These are phyloP conservation scores for Cochlearius cochlearius DNA, from an alignment of 2,113 vertebrate species.

Conservation along the genomic window DNA sequence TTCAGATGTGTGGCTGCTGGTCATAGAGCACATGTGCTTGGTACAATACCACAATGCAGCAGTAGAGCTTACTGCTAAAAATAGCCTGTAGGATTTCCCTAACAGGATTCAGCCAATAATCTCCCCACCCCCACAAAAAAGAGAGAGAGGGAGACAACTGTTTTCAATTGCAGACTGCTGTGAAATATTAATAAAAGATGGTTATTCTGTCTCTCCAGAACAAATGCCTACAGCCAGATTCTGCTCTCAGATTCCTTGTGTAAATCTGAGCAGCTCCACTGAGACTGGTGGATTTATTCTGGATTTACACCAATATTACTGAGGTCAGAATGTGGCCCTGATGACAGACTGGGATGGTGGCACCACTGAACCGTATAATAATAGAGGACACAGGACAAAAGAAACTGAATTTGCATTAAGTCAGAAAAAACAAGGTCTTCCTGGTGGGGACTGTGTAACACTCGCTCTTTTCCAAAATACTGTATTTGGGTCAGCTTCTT, in stretches of 20 bases:
- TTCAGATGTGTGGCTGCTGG: slow-evolving; percentile 55
- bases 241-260: slow-evolving; percentile 49
- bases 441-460: neutral
- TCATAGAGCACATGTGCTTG: slow-evolving; percentile 51
- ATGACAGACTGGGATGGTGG: slow-evolving; percentile 18
- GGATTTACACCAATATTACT: slow-evolving; percentile 43
- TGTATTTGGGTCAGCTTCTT: neutral
- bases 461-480: neutral
- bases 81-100: slow-evolving; percentile 68
- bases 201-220: slow-evolving; percentile 54
- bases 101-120: slow-evolving; percentile 56
- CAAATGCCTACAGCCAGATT: slow-evolving; percentile 48
- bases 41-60: slow-evolving; percentile 35
- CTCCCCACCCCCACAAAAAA: neutral
- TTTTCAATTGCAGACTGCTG: slow-evolving; percentile 69
- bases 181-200: slow-evolving; percentile 69
- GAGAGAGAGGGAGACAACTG: slow-evolving; percentile 39
- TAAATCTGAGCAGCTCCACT: slow-evolving; percentile 54
- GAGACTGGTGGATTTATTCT: slow-evolving; percentile 49
- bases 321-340: slow-evolving; percentile 31
- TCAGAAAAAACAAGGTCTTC: neutral
- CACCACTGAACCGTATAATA: neutral
- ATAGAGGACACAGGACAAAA: neutral
- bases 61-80: slow-evolving; percentile 58
- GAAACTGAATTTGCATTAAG: neutral